These are phyloP conservation scores for Ormia ochracea DNA, from an alignment of 2,888 invertebrate species.

Conservation along the genomic window DNA sequence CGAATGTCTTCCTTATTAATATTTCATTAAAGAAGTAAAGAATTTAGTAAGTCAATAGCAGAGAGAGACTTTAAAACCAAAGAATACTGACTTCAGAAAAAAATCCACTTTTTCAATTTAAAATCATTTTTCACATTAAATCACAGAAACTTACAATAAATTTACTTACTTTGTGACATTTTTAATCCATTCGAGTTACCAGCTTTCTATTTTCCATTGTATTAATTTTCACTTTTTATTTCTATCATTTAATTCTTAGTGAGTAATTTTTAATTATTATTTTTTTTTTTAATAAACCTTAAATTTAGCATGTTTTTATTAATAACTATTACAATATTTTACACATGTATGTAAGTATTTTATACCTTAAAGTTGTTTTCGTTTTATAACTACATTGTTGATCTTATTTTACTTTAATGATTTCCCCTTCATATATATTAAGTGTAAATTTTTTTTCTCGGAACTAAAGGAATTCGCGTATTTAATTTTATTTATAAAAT, in stretches of 20 bases:
- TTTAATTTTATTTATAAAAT: constrained; percentile 36
- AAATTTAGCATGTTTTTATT: constrained; percentile 14
- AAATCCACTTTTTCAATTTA: too few species aligned
- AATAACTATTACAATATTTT: constrained; percentile 54
- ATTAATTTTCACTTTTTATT: constrained; percentile 60
- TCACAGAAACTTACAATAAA: too few species aligned
- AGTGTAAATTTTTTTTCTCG: constrained; percentile 42
- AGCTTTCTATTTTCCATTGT: constrained; percentile 36
- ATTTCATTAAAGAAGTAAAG: too few species aligned
- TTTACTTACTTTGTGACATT: background rate
- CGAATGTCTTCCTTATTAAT: too few species aligned
- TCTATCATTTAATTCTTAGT: constrained; percentile 62
- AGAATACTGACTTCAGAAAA: too few species aligned
- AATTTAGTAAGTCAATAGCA: too few species aligned
- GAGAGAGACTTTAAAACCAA: too few species aligned
- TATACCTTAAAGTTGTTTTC: constrained; percentile 23
- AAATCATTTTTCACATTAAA: too few species aligned
- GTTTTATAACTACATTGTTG: constrained; percentile 26
- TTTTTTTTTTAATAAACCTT: constrained; percentile 46
- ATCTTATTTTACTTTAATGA: constrained; percentile 11
- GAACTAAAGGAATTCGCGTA: constrained; percentile 44
- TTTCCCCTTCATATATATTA: too few species aligned
- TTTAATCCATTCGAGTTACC: background rate
- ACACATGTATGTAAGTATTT: constrained; percentile 47
- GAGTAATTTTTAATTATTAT: constrained; percentile 53